Evolutionary conservation across 2,113 vertebrate species (phyloP), one percentile per base, ranked within the genome.

Genomic region (mouse (Mus musculus)): DNA sequence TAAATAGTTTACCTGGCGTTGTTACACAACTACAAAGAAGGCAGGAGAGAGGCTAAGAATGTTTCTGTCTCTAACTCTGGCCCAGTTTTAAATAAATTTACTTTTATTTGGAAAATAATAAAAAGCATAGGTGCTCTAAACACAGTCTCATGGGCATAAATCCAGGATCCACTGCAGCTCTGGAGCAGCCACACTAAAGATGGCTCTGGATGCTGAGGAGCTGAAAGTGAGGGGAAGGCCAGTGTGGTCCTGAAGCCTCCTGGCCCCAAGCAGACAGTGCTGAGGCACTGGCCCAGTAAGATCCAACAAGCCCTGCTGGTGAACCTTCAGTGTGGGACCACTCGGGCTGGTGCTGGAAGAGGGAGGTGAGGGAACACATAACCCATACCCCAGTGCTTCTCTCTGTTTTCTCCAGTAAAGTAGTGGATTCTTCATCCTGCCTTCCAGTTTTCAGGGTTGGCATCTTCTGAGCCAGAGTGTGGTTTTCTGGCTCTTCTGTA

Each of bases 401-500:
- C 42, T 93, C 93, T 71, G 89, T 59, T 76, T 96, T 92, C 85
- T 96, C 95, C 0, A 0, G 61, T 61, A 85, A 72, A 39, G 85
- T 5, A 82, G 77, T 63, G 33, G 88, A 3, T 7, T 6, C 81
- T 96, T 97, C 95, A n/a, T 97, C 46, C 85, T 2, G 42, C 84
- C 67, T 96, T 96, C 89, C 49, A 94, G 90, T 42, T 77, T 96
- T 97, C 94, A 86, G 65, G 65, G n/a, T 63, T 0, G 92, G 16
- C 10, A 92, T 86, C 61, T 97, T 97, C 90, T 4, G 61, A 82
- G 90, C 88, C 84, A 90, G 17, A 22, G 49, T 28, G 9, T 59
- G 67, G 81, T 67, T 92, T 77, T 90, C 96, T 5, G 85, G 71
- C 30, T 97, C 95, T 3, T 88, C 88, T 96, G 87, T 89, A 76